These are phyloP conservation scores for Octodon degus DNA, from an alignment of 2,113 vertebrate genomes.

Conservation along the genomic window DNA sequence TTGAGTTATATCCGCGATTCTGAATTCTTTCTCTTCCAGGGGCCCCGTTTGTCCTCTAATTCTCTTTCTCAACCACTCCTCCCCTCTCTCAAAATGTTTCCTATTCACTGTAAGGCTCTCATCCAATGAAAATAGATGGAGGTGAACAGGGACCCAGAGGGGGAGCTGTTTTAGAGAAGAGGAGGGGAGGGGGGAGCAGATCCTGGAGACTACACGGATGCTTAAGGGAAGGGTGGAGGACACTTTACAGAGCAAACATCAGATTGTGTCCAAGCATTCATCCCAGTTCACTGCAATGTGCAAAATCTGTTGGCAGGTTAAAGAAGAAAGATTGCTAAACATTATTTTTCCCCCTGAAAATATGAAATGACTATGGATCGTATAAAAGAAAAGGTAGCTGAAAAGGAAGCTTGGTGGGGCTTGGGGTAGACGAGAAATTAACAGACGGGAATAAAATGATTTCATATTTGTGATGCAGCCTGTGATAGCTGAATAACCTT, in stretches of 20 bases:
- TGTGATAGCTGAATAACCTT: slow-evolving; percentile 63
- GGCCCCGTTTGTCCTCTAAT: slow-evolving; percentile 61
- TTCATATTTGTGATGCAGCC: slow-evolving; percentile 59
- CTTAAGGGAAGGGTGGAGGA: neutral
- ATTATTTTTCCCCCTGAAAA: neutral
- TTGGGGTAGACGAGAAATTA: neutral
- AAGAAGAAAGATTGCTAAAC: slow-evolving; percentile 48
- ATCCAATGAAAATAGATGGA: slow-evolving; percentile 65
- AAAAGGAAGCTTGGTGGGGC: neutral
- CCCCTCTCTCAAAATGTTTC: slow-evolving; percentile 50
- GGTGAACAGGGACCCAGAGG: neutral
- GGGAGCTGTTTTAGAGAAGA: neutral
- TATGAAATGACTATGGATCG: slow-evolving; percentile 26
- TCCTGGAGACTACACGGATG: neutral
- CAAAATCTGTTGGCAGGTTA: slow-evolving; percentile 32
- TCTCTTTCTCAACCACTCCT: slow-evolving; percentile 62
- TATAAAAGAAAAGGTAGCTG: neutral
- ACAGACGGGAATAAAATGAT: slow-evolving; percentile 3
- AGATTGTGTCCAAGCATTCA: neutral
- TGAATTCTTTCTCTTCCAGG: slow-evolving; percentile 63
- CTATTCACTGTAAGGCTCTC: slow-evolving; percentile 70
- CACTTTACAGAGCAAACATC: neutral
- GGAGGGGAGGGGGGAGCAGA: neutral
- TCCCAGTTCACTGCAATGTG: neutral
- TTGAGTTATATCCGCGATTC: slow-evolving; percentile 50